A percentile compares a stretch with the other conserved stretches of the same genome.
Conservation (phyloP, 2,113 vertebrate species). For the Cnemophilus loriae region DNA sequence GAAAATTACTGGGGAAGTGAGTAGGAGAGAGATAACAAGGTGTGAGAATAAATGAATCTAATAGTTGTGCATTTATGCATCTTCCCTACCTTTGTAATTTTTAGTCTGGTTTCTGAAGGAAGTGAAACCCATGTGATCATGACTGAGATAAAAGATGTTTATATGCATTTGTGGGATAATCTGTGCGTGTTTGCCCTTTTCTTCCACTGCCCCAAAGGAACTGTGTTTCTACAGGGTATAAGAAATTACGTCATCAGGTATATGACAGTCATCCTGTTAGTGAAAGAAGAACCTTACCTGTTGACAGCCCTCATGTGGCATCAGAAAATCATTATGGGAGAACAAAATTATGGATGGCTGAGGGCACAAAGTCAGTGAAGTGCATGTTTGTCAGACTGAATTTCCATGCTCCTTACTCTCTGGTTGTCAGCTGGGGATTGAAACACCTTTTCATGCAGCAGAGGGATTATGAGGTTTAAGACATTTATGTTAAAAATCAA, state of each 20-base stretch:
- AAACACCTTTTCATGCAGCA: neutral
- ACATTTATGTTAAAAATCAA: neutral
- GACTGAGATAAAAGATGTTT: neutral
- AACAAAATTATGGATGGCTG: neutral
- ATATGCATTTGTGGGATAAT: neutral
- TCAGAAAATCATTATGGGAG: neutral
- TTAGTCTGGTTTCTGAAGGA: constrained; percentile 32
- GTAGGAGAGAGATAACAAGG: neutral
- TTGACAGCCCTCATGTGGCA: neutral
- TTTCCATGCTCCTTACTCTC: neutral
- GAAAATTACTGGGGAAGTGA: neutral
- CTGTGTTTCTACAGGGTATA: neutral
- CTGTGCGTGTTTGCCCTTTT: neutral
- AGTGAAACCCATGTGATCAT: constrained; percentile 11
- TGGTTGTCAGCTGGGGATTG: neutral
- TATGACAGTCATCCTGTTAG: neutral
- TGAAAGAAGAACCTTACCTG: neutral
- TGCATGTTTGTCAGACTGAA: neutral
- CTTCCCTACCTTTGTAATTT: neutral
- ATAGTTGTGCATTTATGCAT: neutral
- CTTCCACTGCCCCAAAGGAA: neutral
- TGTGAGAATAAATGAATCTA: neutral
- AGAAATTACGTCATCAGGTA: neutral
- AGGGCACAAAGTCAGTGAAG: neutral
- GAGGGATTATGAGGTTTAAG: neutral